Percentiles rank a stretch among this genome's conserved stretches.
phyloP scores from a whole-genome alignment of 1,140 invertebrate genomes.

The Chrysoperla carnea region DNA sequence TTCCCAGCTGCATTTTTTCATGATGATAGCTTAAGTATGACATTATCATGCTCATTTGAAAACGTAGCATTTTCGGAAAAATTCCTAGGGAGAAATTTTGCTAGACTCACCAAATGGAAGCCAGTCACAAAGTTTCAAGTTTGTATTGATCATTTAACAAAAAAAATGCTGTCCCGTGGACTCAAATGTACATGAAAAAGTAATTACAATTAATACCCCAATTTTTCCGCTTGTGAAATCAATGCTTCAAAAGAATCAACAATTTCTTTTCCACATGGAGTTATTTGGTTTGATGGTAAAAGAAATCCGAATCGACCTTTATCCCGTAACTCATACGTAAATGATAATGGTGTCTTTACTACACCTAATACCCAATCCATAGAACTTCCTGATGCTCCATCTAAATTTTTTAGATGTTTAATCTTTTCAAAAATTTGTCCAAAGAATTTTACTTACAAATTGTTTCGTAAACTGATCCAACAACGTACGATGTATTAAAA shows the following conservation, averaged over 20 bases:
- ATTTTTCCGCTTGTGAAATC: slow-evolving; percentile 27
- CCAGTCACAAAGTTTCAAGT: no score
- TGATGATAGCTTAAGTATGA: no score
- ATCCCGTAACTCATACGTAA: slow-evolving; percentile 37
- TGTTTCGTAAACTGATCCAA: slow-evolving; percentile 33
- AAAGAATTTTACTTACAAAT: slow-evolving; percentile 36
- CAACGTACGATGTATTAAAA: slow-evolving; percentile 41
- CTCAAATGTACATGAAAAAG: no score
- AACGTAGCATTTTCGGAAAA: no score
- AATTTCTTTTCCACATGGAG: slow-evolving; percentile 49
- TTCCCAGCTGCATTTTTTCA: no score
- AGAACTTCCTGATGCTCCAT: slow-evolving; percentile 25
- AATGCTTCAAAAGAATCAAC: slow-evolving; percentile 37
- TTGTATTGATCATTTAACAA: no score
- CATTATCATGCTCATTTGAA: no score
- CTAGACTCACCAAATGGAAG: no score
- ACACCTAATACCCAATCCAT: slow-evolving; percentile 35
- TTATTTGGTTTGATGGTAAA: slow-evolving; percentile 49
- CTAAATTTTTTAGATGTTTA: slow-evolving; percentile 9
- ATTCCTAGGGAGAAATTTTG: no score
- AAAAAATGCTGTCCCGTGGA: no score
- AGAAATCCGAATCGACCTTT: slow-evolving; percentile 44
- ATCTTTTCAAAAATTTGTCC: no score
- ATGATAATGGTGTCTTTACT: slow-evolving; percentile 30
- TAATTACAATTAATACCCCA: slow-evolving; percentile 13